Base-by-base conservation (phyloP, 1,140 invertebrate genomes). In the Lasioglossum albipes region DNA sequence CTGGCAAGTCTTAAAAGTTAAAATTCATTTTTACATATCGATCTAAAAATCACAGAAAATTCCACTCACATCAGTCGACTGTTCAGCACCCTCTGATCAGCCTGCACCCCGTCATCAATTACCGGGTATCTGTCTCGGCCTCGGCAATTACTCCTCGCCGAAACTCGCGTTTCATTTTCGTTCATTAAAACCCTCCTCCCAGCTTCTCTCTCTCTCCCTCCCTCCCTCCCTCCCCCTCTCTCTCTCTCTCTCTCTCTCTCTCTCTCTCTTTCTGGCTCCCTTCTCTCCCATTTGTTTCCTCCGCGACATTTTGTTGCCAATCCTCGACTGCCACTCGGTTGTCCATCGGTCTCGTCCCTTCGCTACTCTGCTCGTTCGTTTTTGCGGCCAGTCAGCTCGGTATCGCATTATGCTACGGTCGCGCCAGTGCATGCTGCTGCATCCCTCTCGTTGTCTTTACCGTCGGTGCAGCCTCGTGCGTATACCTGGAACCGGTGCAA, bases 371-470 rank as follows among this genome's bases (percentile, higher is more conserved):
- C 71, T 69, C 49, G 36, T 42, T 59, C 66, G 52, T 71, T 82
- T 87, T 59, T 75, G 83, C 66, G 78, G 69, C 74, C 87, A 82
- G 88, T 88, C 64, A 84, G 84, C 79, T 85, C 84, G 72, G 81
- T 84, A 84, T 87, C 87, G 87, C 81, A 88, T 87, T 86, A 89
- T 89, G 85, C 79, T 82, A 86, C 81, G 81, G 84, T 85, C 72
- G 79, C 74, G 79, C 22, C 54, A 76, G 52, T 82, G 64, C 10
- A 75, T 62, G 71, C 27, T 67, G 70, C 66, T 75, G 71, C 61
- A 59, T 76, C 52, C 41, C 20, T 31, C 27, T 31, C 27, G 66
- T 81, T 20, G 66, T 76, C 54, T n/a, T 67, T 7, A 49, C 42
- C 66, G 42, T 22, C n/a, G 36, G 45, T 61, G 49, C 31, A 27